Evolutionary conservation across 1,140 invertebrate genomes (phyloP).

Genomic region (Centruroides sculpturatus): DNA sequence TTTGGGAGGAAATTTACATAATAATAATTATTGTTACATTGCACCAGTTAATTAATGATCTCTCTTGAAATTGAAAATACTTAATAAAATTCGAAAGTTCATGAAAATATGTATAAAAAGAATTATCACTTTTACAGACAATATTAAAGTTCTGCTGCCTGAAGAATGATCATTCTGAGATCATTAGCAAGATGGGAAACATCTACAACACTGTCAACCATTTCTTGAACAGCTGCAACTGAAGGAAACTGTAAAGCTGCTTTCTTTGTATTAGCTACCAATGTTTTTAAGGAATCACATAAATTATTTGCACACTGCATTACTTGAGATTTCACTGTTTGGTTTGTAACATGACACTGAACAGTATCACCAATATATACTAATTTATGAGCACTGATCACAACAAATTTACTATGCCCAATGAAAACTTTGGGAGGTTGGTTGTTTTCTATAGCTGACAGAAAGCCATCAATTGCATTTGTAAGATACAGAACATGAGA

Average conservation of each 20-base stretch:
- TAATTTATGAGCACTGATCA: conserved; percentile 78
- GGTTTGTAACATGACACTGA: conserved; percentile 47
- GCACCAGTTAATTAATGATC: too few species aligned
- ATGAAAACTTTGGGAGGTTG: conserved; percentile 86
- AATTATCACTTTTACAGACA: not conserved
- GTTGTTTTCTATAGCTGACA: conserved; percentile 77
- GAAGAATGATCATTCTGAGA: conserved; percentile 49
- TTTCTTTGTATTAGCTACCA: conserved; percentile 72
- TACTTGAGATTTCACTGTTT: conserved; percentile 38
- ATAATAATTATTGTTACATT: too few species aligned
- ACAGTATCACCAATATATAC: conserved; percentile 88
- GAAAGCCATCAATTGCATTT: conserved; percentile 79
- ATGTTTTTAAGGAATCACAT: conserved; percentile 64
- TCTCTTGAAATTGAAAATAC: too few species aligned
- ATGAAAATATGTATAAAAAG: too few species aligned
- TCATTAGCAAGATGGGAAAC: conserved; percentile 60
- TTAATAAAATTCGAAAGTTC: too few species aligned
- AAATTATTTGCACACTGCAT: conserved; percentile 64
- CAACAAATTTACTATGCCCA: conserved; percentile 83
- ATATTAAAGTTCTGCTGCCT: conserved; percentile 28
- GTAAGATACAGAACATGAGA: conserved; percentile 67
- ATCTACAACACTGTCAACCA: conserved; percentile 77
- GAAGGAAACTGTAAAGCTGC: conserved; percentile 81
- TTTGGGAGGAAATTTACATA: too few species aligned
- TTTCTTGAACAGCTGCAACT: conserved; percentile 74